Percentiles rank a stretch among this genome's conserved stretches.
phyloP scores from a whole-genome alignment of 2,888 invertebrate species.

The Eupithecia tripunctaria region DNA sequence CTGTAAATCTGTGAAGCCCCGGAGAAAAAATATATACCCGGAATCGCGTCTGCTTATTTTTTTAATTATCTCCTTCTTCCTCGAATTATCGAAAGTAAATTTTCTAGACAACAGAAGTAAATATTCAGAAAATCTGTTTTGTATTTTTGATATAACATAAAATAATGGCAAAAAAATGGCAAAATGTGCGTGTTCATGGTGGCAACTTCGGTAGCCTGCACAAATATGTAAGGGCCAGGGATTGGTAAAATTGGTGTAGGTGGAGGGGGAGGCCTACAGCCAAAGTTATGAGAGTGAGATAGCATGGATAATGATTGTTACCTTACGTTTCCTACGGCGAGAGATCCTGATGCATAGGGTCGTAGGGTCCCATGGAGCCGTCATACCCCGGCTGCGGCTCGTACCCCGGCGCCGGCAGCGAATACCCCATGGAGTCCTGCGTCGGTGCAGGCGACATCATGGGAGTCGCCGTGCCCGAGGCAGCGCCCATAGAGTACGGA shows the following conservation, averaged over 20 bases:
- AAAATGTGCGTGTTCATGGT: background rate
- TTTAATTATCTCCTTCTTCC: no score
- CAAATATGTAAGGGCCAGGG: background rate
- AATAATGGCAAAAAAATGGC: no score
- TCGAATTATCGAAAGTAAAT: no score
- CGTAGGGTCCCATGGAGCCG: conserved; percentile 95
- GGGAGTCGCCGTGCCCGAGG: conserved; percentile 95
- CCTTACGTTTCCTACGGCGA: conserved; percentile 79
- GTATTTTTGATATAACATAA: background rate
- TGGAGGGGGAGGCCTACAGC: background rate
- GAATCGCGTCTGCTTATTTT: background rate
- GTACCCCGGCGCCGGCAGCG: conserved; percentile 95
- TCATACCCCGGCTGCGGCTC: conserved; percentile 95
- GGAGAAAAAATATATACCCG: background rate
- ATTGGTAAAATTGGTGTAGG: background rate
- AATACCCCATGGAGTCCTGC: conserved; percentile 96
- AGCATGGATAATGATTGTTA: background rate
- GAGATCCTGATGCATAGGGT: conserved; percentile 95
- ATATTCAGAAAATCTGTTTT: background rate
- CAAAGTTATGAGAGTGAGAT: background rate
- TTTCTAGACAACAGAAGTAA: background rate
- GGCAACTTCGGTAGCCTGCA: background rate
- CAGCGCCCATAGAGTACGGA: conserved; percentile 94
- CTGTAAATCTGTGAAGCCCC: background rate
- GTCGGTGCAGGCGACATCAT: conserved; percentile 98